Base-by-base conservation (phyloP, 2,113 vertebrate species). In the Podiceps cristatus region DNA sequence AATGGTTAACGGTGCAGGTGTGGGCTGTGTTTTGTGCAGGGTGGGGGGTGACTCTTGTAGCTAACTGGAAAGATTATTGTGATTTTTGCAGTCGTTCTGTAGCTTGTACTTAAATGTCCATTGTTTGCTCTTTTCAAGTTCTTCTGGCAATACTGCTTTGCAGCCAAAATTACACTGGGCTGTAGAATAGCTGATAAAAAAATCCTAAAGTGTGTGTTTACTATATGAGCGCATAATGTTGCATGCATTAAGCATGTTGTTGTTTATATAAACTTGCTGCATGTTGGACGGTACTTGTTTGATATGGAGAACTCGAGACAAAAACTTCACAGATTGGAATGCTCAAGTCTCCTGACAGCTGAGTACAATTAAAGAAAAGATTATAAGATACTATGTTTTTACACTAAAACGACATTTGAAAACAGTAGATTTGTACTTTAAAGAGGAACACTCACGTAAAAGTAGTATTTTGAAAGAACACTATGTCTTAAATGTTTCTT, bases 111-210 rank as follows among this genome's bases (percentile, higher is more conserved):
- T 95, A 92, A 75, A 88, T 79, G 88, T 94, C 97, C 93, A 98
- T 98, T 98, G 98, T 98, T 95, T 97, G 96, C 75, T 98, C 76
- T 81, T 97, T 93, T 86, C 86, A 94, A 97, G 95, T 98, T 96
- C 73, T 96, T 97, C 90, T 86, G 80, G 37, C 78, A 94, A 78
- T 82, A 35, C 93, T 98, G 91, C 92, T 95, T 74, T 88, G 74
- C 91, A 92, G 95, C 84, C 50, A 45, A 82, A 79, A 95, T 84
- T 53, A 50, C 91, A 78, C n/a, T 84, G 71, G 78, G 83, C 83
- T 91, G 66, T 60, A 76, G 89, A 84, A 88, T 76, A 96, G 92
- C 56, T 82, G 86, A 80, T 68, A 85, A 77, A 75, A 75, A 82
- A 82, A 86, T 83, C 78, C 92, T 86, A 49, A 91, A 97, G 73